phyloP scores from a whole-genome alignment of 1,140 invertebrate genomes.

The Drosophila quadrilineata region DNA sequence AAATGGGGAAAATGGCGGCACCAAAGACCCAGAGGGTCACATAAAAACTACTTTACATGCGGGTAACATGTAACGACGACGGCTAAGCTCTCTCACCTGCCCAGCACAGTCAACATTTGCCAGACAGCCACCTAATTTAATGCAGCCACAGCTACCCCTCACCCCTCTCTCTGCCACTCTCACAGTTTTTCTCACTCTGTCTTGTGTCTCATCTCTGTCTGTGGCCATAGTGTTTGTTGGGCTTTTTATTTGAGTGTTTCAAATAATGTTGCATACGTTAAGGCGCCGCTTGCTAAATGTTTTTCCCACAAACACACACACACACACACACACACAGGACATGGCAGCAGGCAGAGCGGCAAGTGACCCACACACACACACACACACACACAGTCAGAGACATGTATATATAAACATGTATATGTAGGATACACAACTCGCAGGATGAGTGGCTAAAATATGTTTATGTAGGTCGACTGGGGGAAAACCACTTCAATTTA shows the following conservation, averaged over 20 bases:
- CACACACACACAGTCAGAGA: not conserved
- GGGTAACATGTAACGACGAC: slow-evolving; percentile 58
- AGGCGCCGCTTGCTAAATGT: slow-evolving; percentile 70
- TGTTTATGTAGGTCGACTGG: slow-evolving; percentile 47
- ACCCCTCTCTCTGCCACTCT: not conserved
- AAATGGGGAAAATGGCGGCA: not conserved
- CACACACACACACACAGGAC: slow-evolving; percentile 7
- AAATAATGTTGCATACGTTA: slow-evolving; percentile 69
- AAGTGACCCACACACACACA: slow-evolving; percentile 13
- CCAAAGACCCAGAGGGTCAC: slow-evolving; percentile 30
- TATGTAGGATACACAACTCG: slow-evolving; percentile 33
- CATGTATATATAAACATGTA: too few species aligned
- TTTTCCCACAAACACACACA: slow-evolving; percentile 33
- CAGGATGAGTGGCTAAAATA: slow-evolving; percentile 44
- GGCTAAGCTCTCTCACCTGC: slow-evolving; percentile 72
- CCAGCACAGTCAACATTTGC: slow-evolving; percentile 22
- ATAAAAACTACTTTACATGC: slow-evolving; percentile 78
- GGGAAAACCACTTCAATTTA: slow-evolving; percentile 74
- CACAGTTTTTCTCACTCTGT: not conserved
- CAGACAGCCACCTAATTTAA: slow-evolving; percentile 66
- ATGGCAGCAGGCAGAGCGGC: not conserved
- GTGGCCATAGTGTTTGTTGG: slow-evolving; percentile 42
- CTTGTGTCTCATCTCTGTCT: too few species aligned
- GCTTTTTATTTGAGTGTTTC: slow-evolving; percentile 60
- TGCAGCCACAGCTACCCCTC: slow-evolving; percentile 50